phyloP scores from a whole-genome alignment of 2,113 vertebrate species.

The Rynchops niger region DNA sequence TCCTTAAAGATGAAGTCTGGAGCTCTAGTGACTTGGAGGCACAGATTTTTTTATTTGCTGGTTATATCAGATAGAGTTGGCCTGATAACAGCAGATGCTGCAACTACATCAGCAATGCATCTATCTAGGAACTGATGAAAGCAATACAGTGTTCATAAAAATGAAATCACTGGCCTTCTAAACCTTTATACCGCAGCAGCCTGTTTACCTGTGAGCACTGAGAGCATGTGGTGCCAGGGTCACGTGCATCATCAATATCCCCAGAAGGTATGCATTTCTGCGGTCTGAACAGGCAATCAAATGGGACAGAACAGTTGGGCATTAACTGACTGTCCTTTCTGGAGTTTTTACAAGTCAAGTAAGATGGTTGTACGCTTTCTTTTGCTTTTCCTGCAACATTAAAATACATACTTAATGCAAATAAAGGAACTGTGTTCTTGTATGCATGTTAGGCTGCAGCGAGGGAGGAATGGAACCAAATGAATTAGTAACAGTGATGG shows the following conservation, averaged over 20 bases:
- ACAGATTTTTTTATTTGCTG: not conserved
- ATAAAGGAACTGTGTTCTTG: not conserved
- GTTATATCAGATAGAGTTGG: not conserved
- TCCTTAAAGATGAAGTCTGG: not conserved
- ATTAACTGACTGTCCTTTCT: not conserved
- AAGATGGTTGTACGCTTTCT: not conserved
- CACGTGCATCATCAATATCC: not conserved
- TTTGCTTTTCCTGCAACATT: not conserved
- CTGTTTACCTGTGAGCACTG: not conserved
- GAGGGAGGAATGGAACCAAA: not conserved
- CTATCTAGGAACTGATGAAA: not conserved
- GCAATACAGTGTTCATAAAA: not conserved
- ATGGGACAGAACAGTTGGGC: not conserved
- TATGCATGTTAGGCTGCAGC: not conserved
- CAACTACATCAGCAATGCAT: not conserved
- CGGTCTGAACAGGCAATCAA: not conserved
- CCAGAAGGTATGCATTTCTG: not conserved
- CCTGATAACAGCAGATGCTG: not conserved
- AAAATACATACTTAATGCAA: not conserved
- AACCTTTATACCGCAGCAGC: not conserved
- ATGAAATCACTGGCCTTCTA: not conserved
- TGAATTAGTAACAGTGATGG: not conserved
- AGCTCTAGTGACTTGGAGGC: not conserved
- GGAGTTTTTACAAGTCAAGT: not conserved
- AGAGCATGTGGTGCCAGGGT: not conserved